A percentile compares a stretch with the other conserved stretches of the same genome.
These are phyloP conservation scores for Conomelus anceps DNA, from an alignment of 2,888 invertebrate species.

Conservation along the genomic window DNA sequence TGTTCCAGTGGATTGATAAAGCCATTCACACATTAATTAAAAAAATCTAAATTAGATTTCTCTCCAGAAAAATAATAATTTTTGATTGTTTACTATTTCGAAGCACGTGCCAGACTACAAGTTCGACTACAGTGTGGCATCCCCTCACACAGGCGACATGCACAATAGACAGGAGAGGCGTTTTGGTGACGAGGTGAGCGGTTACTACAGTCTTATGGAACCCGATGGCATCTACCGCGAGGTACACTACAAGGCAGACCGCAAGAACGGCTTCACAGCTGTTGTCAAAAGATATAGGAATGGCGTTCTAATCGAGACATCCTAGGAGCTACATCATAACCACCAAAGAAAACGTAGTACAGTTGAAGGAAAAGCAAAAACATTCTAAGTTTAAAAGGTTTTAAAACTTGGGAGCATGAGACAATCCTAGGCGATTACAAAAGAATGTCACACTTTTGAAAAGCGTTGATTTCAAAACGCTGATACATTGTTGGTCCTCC, in stretches of 20 bases:
- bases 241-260: constrained; percentile 65
- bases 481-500: no score
- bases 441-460: no score
- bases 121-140: neutral
- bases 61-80: neutral
- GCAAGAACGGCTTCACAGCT: constrained; percentile 60
- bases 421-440: no score
- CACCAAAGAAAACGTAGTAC: neutral
- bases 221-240: constrained; percentile 67
- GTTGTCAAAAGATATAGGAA: neutral
- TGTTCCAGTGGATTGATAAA: no score
- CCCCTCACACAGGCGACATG: constrained; percentile 53
- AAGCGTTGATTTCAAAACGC: no score
- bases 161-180: constrained; percentile 64
- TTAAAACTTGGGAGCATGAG: no score
- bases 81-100: neutral
- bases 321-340: neutral
- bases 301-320: neutral
- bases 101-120: neutral
- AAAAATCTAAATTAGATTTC: neutral
- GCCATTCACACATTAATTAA: no score
- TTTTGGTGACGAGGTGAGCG: constrained; percentile 65
- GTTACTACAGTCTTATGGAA: constrained; percentile 48
- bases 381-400: no score
- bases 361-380: no score